Base-by-base conservation (phyloP, 2,888 invertebrate species). In the Cancer borealis region DNA sequence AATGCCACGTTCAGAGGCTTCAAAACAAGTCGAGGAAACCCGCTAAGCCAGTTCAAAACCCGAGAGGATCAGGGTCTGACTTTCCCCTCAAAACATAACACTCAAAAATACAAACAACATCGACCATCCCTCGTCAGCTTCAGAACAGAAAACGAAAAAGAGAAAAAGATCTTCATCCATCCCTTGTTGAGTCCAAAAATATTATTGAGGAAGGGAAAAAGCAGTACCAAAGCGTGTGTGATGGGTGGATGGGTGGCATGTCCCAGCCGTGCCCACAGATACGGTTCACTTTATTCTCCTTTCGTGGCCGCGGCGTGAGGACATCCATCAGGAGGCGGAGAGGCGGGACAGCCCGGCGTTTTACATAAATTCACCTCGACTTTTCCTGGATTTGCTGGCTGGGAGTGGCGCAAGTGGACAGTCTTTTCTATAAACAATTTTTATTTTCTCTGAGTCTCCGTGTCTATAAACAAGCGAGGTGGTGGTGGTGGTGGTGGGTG, bases 331-430 rank as follows among this genome's bases (percentile, higher is more conserved):
- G 79, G 12, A 30, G 79, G 79, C 79, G 79, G 79, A 30, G 79
- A 30, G 79, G 79, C 79, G 79, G 79, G 79, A 79, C 79, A 79
- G 79, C 79, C 79, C 79, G 79, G 79, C 79, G 79, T 79, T 79
- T 79, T 79, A 79, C 79, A 79, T 79, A 79, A 79, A 30, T 79
- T 79, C 30, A 8, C 79, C 73, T 10, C 30, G 30, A 10, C 79
- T 26, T 26, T 79, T 26, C 79, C 30, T 17, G 6, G 79, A 30
- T 30, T 30, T 30, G 79, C 79, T 21, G 79, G 79, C 1, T 12
- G 79, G 79, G 79, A 26, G 79, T 26, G 79, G 79, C 79, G 30
- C 79, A 30, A 26, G 79, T 79, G 79, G 30, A 79, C 79, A 79
- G 12, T 30, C 79, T 79, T 79, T 79, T 79, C 79, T 79, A 79